Evolutionary conservation across 2,888 invertebrate genomes (phyloP).

Genomic region (Drosophila mercatorum): DNA sequence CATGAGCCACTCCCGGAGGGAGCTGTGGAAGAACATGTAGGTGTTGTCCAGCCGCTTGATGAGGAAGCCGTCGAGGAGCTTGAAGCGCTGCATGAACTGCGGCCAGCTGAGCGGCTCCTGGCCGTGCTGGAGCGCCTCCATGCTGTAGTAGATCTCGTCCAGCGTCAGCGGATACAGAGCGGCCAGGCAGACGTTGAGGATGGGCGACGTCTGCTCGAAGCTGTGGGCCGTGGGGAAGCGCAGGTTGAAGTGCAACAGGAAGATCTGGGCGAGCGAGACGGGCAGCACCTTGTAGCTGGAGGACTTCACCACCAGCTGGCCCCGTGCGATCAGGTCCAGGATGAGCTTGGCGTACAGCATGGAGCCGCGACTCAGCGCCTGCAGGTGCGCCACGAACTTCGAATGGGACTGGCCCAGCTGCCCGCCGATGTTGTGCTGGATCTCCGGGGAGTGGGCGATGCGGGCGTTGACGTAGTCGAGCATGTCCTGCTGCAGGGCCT

Average conservation of each 20-base stretch:
- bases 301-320: constrained; percentile 96
- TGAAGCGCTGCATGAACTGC: constrained; percentile 95
- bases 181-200: constrained; percentile 95
- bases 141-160: constrained; percentile 96
- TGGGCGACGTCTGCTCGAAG: constrained; percentile 95
- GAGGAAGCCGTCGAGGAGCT: constrained; percentile 93
- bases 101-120: constrained; percentile 94
- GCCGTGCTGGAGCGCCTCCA: constrained; percentile 91
- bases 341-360: constrained; percentile 96
- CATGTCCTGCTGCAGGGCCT: constrained; percentile 93
- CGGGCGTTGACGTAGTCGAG: constrained; percentile 94
- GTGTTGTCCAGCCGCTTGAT: constrained; percentile 96
- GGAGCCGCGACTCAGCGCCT: constrained; percentile 93
- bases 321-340: constrained; percentile 95
- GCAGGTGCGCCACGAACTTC: constrained; percentile 94
- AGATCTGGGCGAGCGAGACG: constrained; percentile 94
- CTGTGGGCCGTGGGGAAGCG: constrained; percentile 95
- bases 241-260: constrained; percentile 95
- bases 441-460: constrained; percentile 91
- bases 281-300: constrained; percentile 97
- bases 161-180: constrained; percentile 95
- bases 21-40: constrained; percentile 98
- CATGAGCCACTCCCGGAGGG: constrained; percentile 97
- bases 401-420: constrained; percentile 85
- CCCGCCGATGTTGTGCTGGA: constrained; percentile 91